phyloP scores from a whole-genome alignment of 2,797 vertebrate species.

The Cygnus olor region DNA sequence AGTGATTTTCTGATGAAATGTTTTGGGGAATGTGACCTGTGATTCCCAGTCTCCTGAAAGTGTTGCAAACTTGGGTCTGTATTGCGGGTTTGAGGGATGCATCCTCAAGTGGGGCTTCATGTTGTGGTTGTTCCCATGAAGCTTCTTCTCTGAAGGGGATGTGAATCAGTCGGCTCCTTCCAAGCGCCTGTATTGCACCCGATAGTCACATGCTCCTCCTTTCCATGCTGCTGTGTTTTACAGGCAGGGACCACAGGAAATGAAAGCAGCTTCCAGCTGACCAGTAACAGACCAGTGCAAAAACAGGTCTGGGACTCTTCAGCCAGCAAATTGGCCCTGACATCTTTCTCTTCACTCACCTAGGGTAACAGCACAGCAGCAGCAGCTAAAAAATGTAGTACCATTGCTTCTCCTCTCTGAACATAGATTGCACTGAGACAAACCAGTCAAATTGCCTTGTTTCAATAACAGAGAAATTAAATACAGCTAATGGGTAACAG shows the following conservation, averaged over 20 bases:
- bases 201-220: not conserved
- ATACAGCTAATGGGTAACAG: not conserved
- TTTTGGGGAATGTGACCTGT: not conserved
- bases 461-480: not conserved
- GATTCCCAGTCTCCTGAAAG: not conserved
- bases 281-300: not conserved
- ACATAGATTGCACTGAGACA: not conserved
- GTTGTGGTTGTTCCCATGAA: not conserved
- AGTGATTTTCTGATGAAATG: not conserved
- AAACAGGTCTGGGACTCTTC: not conserved
- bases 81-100: not conserved
- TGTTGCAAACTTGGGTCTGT: not conserved
- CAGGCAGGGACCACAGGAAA: no score
- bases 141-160: not conserved
- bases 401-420: not conserved
- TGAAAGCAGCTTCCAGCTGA: not conserved
- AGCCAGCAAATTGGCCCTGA: not conserved
- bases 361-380: no score
- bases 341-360: rapidly evolving
- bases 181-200: not conserved
- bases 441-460: not conserved
- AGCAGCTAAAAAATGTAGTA: not conserved
- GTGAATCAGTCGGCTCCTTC: not conserved
- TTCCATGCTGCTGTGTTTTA: rapidly evolving
- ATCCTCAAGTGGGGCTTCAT: not conserved